These are phyloP conservation scores for Glaucomys volans DNA, from an alignment of 2,113 vertebrate species.

Conservation along the genomic window DNA sequence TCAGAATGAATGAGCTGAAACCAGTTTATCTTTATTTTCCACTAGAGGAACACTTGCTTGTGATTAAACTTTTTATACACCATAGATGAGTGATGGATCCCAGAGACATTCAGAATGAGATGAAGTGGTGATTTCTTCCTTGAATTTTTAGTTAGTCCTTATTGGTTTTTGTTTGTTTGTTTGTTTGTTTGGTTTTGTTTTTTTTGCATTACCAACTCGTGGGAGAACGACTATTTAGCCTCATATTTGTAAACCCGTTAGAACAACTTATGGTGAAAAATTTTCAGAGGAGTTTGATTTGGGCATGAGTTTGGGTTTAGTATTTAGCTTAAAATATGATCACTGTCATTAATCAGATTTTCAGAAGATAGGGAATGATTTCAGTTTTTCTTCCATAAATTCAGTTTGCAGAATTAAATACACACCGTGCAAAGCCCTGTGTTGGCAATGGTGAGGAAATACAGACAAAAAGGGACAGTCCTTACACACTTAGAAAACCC, in stretches of 20 bases:
- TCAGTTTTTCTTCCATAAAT: not conserved
- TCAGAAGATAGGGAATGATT: not conserved
- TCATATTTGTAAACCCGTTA: not conserved
- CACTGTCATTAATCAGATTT: not conserved
- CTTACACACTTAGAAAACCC: not conserved
- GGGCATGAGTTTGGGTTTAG: not conserved
- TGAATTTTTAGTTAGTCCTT: not conserved
- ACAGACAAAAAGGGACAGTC: not conserved
- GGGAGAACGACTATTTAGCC: not conserved
- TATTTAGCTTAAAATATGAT: not conserved
- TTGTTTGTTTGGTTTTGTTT: not conserved
- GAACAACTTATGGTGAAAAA: not conserved
- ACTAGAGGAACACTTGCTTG: conserved; percentile 27
- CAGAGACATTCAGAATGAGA: not conserved
- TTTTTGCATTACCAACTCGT: not conserved
- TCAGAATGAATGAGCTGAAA: conserved; percentile 63
- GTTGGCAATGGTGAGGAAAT: not conserved
- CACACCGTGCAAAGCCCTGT: not conserved
- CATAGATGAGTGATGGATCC: not conserved
- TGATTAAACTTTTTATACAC: conserved; percentile 28
- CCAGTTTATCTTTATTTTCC: conserved; percentile 57
- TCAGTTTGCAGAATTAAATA: not conserved
- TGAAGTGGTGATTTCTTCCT: not conserved
- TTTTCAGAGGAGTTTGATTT: conserved; percentile 38
- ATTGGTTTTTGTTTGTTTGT: not conserved